These are phyloP conservation scores for Crotalus viridis DNA, from an alignment of 2,113 vertebrate genomes.

Conservation along the genomic window DNA sequence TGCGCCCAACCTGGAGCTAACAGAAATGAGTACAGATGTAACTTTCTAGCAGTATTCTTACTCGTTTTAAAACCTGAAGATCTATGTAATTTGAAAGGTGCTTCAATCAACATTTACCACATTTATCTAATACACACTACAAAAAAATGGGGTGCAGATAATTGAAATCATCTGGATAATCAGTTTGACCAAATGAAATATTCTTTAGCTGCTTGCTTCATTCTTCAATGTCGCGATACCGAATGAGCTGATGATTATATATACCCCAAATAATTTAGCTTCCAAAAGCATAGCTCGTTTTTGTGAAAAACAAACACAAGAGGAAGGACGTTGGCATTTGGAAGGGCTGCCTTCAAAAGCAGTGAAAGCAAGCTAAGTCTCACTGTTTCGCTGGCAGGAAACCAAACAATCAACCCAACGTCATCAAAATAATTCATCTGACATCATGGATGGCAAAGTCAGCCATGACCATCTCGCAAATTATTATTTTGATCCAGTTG, in stretches of 20 bases:
- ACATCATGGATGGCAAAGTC: conserved; percentile 56
- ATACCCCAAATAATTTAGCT: background rate
- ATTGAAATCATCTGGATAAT: background rate
- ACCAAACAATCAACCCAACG: conserved; percentile 41
- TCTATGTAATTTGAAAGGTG: conserved; percentile 1
- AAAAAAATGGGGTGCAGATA: background rate
- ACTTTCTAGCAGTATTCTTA: background rate
- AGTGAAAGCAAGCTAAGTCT: background rate
- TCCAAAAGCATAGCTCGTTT: background rate
- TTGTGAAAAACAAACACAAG: background rate
- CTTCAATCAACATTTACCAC: background rate
- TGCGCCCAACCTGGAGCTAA: background rate
- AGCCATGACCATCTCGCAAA: conserved; percentile 54
- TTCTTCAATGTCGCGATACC: background rate
- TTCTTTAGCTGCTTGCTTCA: background rate
- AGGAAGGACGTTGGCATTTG: background rate
- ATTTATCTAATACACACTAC: background rate
- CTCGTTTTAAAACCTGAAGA: background rate
- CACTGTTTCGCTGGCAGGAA: background rate
- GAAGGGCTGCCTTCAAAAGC: conserved; percentile 17
- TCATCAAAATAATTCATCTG: conserved; percentile 60
- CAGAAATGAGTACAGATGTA: background rate
- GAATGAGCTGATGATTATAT: background rate
- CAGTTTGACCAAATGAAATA: background rate
- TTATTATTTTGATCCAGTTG: conserved; percentile 69